Percentiles rank a stretch among this genome's conserved stretches.
phyloP scores from a whole-genome alignment of 2,797 vertebrate genomes.

The Gallinago nigripennis region DNA sequence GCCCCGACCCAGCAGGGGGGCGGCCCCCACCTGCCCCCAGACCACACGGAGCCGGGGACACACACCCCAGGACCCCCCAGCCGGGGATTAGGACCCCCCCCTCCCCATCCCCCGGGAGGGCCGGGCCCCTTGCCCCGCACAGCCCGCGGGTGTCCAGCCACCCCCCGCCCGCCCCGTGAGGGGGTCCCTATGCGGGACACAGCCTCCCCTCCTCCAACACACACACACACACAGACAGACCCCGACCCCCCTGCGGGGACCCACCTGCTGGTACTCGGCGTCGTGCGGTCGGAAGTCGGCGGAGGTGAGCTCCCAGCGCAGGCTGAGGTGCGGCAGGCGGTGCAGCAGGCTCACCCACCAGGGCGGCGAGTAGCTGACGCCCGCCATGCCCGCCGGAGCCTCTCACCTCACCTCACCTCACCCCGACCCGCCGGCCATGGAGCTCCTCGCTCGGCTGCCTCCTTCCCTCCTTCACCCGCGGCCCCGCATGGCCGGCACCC shows the following conservation, averaged over 20 bases:
- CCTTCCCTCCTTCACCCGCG: not conserved
- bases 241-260: not conserved
- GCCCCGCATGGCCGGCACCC: constrained; percentile 8
- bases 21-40: not conserved
- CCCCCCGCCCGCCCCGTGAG: constrained; percentile 14
- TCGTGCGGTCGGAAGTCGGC: constrained; percentile 91
- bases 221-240: constrained; percentile 18
- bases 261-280: constrained; percentile 91
- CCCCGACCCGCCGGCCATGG: not conserved
- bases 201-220: constrained; percentile 48
- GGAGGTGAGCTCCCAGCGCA: constrained; percentile 87
- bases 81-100: not conserved
- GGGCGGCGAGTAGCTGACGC: constrained; percentile 91
- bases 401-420: not conserved
- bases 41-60: not conserved
- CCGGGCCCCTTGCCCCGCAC: not conserved
- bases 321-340: constrained; percentile 90
- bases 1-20: not conserved
- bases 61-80: not conserved
- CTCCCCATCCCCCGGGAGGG: too few species aligned
- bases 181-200: constrained; percentile 49
- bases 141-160: not conserved
- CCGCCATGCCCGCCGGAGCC: constrained; percentile 92
- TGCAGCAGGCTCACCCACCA: constrained; percentile 96
- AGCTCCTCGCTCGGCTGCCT: not conserved